These are phyloP conservation scores for Caenorhabditis sinica DNA, from an alignment of 2,888 invertebrate genomes.

Conservation along the genomic window DNA sequence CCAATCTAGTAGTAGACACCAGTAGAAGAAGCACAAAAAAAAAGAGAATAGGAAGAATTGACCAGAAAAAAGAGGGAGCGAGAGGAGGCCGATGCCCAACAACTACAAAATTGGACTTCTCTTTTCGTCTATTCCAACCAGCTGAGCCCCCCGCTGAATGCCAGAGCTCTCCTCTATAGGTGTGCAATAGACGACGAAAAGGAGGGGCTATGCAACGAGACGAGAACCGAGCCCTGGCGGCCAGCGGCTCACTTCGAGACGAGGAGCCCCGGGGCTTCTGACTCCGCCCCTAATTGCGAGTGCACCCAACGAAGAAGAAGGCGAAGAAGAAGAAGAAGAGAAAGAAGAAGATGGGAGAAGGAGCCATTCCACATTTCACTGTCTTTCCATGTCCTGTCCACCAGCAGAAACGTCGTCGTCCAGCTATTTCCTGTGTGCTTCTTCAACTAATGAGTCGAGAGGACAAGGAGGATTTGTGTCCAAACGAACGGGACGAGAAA, in stretches of 20 bases:
- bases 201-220: slow-evolving; percentile 41
- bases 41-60: slow-evolving; percentile 34
- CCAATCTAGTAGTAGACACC: slow-evolving; percentile 43
- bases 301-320: slow-evolving; percentile 41
- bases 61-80: slow-evolving; percentile 14
- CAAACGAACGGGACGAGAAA: slow-evolving; percentile 28
- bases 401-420: slow-evolving; percentile 9
- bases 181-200: slow-evolving; percentile 55
- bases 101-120: slow-evolving; percentile 65
- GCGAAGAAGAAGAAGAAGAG: slow-evolving; percentile 3
- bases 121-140: slow-evolving; percentile 46
- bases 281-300: slow-evolving; percentile 63
- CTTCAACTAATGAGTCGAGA: slow-evolving; percentile 46
- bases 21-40: slow-evolving; percentile 12
- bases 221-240: slow-evolving; percentile 38
- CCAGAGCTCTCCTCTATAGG: slow-evolving; percentile 51
- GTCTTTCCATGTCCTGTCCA: neutral
- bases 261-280: slow-evolving; percentile 46
- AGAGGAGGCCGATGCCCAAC: slow-evolving; percentile 30
- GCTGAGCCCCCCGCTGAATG: slow-evolving; percentile 45
- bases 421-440: slow-evolving; percentile 55
- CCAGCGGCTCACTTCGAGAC: slow-evolving; percentile 37
- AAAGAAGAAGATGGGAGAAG: slow-evolving; percentile 5
- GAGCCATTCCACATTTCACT: slow-evolving; percentile 3
- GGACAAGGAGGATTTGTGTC: slow-evolving; percentile 9